Conservation (phyloP, 2,888 invertebrate species). For the Drosophila gaucha region DNA sequence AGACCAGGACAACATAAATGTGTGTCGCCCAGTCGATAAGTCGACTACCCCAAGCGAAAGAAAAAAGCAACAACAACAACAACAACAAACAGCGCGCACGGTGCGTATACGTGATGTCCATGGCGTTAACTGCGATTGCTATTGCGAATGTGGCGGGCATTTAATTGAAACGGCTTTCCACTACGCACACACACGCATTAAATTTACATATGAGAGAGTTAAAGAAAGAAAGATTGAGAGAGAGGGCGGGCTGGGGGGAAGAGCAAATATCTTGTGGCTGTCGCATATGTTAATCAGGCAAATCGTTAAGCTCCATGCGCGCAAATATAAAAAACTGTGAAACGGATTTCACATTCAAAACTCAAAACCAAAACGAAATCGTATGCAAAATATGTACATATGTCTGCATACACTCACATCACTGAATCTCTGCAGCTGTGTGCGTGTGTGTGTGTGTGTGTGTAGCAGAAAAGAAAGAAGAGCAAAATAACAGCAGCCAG, state of each 20-base stretch:
- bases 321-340: slow-evolving; percentile 11
- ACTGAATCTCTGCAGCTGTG: not conserved
- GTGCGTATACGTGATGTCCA: slow-evolving; percentile 50
- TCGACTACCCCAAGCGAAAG: slow-evolving; percentile 12
- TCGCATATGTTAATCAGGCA: slow-evolving; percentile 52
- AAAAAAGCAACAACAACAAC: not conserved
- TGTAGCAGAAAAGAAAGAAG: not conserved
- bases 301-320: slow-evolving; percentile 32
- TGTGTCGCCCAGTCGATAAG: slow-evolving; percentile 48
- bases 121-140: slow-evolving; percentile 36
- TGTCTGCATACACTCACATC: slow-evolving; percentile 15
- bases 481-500: slow-evolving; percentile 12
- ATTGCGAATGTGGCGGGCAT: slow-evolving; percentile 16
- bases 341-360: slow-evolving; percentile 51
- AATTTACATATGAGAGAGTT: not conserved
- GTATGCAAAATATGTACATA: slow-evolving; percentile 55
- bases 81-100: slow-evolving; percentile 13
- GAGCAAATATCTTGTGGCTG: slow-evolving; percentile 13
- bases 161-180: slow-evolving; percentile 54
- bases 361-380: slow-evolving; percentile 49
- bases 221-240: not conserved
- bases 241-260: no score
- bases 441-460: not conserved
- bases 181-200: slow-evolving; percentile 14
- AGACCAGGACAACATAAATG: slow-evolving; percentile 20